Conservation (phyloP, 1,140 invertebrate genomes). For the Vanessa tameamea region DNA sequence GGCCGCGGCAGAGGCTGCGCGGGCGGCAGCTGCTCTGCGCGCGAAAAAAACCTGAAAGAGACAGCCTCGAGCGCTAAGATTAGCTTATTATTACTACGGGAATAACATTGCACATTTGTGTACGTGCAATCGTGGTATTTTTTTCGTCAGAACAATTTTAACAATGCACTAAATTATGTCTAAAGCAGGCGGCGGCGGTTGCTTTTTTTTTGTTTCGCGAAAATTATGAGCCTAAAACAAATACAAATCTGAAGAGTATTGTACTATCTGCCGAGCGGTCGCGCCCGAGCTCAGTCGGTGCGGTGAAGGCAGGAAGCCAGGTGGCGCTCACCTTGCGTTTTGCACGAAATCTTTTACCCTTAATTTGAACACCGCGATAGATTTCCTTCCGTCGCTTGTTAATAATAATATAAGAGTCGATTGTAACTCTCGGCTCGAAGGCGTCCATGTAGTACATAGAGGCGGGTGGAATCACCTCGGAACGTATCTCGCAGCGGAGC, state of each 20-base stretch:
- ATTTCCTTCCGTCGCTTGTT: neutral
- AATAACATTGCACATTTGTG: neutral
- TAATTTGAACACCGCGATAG: neutral
- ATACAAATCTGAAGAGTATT: neutral
- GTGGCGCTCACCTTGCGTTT: conserved; percentile 12
- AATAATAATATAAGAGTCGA: neutral
- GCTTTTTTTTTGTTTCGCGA: neutral
- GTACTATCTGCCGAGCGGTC: neutral
- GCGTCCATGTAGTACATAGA: neutral
- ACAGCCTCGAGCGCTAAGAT: neutral
- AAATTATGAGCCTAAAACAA: neutral
- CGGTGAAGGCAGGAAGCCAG: conserved; percentile 9
- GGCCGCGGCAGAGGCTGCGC: conserved; percentile 17
- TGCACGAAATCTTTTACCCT: neutral
- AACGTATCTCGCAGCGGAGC: neutral
- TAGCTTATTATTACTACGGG: neutral
- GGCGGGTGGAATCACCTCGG: neutral
- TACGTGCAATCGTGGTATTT: too few species aligned
- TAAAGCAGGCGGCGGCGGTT: too few species aligned
- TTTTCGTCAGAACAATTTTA: too few species aligned
- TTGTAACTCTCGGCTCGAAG: neutral
- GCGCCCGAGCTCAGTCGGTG: neutral
- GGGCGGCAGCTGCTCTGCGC: conserved; percentile 16
- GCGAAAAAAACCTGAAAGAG: too few species aligned
- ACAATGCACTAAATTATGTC: too few species aligned